Evolutionary conservation across 2,888 invertebrate species (phyloP).

Genomic region (Acanthoscelides obtectus): DNA sequence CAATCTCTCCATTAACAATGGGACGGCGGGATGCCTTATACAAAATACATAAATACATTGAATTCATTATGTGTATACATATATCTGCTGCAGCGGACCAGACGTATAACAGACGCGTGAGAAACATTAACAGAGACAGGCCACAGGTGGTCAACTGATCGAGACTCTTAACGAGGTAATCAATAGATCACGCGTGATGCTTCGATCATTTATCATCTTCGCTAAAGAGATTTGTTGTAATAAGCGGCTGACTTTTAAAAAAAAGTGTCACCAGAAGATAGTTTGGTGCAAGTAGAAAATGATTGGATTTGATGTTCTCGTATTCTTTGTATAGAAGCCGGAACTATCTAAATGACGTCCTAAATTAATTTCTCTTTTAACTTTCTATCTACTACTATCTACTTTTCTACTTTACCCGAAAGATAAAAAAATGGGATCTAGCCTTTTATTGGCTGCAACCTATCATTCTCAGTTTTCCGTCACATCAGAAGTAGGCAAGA

Average conservation of each 20-base stretch:
- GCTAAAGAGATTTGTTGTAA: constrained; percentile 49
- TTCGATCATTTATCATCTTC: constrained; percentile 48
- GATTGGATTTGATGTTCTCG: neutral
- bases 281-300: neutral
- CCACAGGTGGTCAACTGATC: constrained; percentile 38
- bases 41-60: constrained; percentile 51
- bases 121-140: constrained; percentile 13
- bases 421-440: too few species aligned
- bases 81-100: constrained; percentile 20
- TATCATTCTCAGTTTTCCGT: too few species aligned
- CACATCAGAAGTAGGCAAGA: too few species aligned
- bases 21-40: constrained; percentile 48
- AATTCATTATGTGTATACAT: constrained; percentile 49
- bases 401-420: too few species aligned
- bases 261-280: constrained; percentile 24
- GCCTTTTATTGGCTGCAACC: too few species aligned
- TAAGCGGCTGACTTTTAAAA: constrained; percentile 42
- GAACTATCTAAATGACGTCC: too few species aligned
- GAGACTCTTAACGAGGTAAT: constrained; percentile 49
- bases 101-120: neutral
- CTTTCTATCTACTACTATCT: too few species aligned
- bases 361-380: too few species aligned
- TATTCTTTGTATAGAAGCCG: neutral
- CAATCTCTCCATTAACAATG: constrained; percentile 48
- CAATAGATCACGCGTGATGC: constrained; percentile 49